Percentiles rank a stretch among this genome's conserved stretches.
These are phyloP conservation scores for Spodoptera exigua DNA, from an alignment of 2,888 invertebrate genomes.

Conservation along the genomic window DNA sequence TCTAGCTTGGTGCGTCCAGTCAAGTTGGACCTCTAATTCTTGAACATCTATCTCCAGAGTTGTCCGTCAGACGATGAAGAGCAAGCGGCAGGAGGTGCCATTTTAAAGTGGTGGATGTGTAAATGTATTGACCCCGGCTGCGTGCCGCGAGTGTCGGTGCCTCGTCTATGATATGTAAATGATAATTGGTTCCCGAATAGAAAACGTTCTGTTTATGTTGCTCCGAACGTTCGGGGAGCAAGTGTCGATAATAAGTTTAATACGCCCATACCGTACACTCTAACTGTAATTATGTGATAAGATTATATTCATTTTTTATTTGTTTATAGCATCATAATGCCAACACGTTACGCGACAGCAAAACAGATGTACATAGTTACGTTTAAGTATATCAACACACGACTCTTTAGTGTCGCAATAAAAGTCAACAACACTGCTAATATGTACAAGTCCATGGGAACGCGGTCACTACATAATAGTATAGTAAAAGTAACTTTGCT, in stretches of 20 bases:
- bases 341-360: constrained; percentile 36
- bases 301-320: constrained; percentile 73
- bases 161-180: constrained; percentile 88
- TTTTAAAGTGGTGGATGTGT: constrained; percentile 73
- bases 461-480: constrained; percentile 14
- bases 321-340: constrained; percentile 56
- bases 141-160: constrained; percentile 85
- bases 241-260: constrained; percentile 81
- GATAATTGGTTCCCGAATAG: constrained; percentile 88
- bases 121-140: constrained; percentile 87
- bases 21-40: constrained; percentile 66
- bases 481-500: constrained; percentile 8
- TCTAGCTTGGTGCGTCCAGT: constrained; percentile 72
- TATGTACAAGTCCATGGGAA: constrained; percentile 28
- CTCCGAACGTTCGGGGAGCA: constrained; percentile 76
- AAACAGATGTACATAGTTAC: constrained; percentile 17
- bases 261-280: constrained; percentile 74
- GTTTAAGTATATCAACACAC: constrained; percentile 30
- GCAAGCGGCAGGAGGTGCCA: constrained; percentile 69
- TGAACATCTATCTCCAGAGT: constrained; percentile 57
- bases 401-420: constrained; percentile 33
- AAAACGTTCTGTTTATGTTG: constrained; percentile 85
- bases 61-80: constrained; percentile 52
- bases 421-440: constrained; percentile 26
- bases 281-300: constrained; percentile 76